Base-by-base conservation (phyloP, 2,113 vertebrate species). In the Symphodus melops region DNA sequence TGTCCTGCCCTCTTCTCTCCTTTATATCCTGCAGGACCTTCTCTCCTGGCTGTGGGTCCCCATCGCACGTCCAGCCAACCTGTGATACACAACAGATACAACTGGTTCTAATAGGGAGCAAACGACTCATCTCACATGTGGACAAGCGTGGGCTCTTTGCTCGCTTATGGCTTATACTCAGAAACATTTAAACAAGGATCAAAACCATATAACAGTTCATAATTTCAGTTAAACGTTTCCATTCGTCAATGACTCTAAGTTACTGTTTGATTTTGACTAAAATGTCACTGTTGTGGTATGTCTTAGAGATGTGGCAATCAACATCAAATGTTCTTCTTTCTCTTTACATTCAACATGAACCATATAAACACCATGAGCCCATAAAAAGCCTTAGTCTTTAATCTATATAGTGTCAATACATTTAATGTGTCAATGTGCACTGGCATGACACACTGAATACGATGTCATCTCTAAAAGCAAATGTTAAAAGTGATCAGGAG, bases 11-110 rank as follows among this genome's bases (percentile, higher is more conserved):
- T 77, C 95, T 93, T 75, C 92, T 92, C 71, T 95, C 94, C 89
- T 93, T 96, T 86, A 76, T 91, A 68, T 96, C 93, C 91, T 86
- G 92, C 82, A 97, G 95, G 86, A 94, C 88, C 87, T 91, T 93
- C 76, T 98, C 97, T 89, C 96, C 96, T 79, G 95, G 95, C 90
- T 84, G 83, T 66, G 51, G 57, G 88, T 95, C 94, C 71, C 65
- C 62, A 61, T 64, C 56, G 8, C 28, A 81, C 66, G 87, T 92
- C 92, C 84, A 87, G 89, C 79, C 86, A 89, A 65, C 28, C 67
- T 90, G 77, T 51, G 83, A 90, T 69, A 89, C 86, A 91, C 89
- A 79, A 55, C 79, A 93, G 75, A 87, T n/a, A 76, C 14, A 6
- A 55, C 33, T 23, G 66, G 62, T 88, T 90, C 82, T 90, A 81